Percentiles rank a stretch among this genome's conserved stretches.
Evolutionary conservation across 2,888 invertebrate genomes (phyloP).

Genomic region (Mellilla xanthometata): DNA sequence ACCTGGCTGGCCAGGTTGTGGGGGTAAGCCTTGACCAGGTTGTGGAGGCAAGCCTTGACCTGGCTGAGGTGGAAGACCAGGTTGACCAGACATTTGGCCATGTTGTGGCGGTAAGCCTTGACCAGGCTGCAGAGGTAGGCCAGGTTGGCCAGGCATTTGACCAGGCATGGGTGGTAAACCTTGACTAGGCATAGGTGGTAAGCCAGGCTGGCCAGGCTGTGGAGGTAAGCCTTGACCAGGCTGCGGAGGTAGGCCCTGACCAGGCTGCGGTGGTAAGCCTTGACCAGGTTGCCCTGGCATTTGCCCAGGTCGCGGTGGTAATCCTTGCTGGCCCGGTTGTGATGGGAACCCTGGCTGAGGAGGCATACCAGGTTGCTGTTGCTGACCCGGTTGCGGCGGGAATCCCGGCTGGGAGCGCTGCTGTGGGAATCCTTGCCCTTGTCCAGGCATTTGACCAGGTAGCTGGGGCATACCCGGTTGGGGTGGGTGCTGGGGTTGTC

Average conservation of each 20-base stretch:
- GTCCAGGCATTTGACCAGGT: slow-evolving; percentile 31
- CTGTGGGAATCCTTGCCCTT: slow-evolving; percentile 35
- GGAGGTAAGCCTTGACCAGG: no score
- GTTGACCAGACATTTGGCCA: slow-evolving; percentile 23
- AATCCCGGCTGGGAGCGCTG: slow-evolving; percentile 36
- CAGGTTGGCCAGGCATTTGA: slow-evolving; percentile 36
- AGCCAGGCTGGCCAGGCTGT: slow-evolving; percentile 38
- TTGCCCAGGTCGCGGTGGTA: slow-evolving; percentile 34
- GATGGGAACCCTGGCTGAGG: slow-evolving; percentile 34
- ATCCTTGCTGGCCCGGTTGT: slow-evolving; percentile 38
- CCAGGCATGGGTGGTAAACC: slow-evolving; percentile 38
- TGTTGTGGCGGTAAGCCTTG: slow-evolving; percentile 39
- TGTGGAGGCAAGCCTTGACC: slow-evolving; percentile 36
- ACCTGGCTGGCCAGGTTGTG: slow-evolving; percentile 36
- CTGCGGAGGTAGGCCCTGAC: no score
- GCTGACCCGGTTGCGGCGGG: slow-evolving; percentile 33
- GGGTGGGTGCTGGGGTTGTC: slow-evolving; percentile 31
- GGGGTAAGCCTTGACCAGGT: slow-evolving; percentile 37
- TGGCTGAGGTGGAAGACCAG: slow-evolving; percentile 24
- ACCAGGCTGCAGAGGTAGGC: slow-evolving; percentile 39
- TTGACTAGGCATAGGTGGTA: slow-evolving; percentile 30
- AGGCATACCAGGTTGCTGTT: slow-evolving; percentile 34
- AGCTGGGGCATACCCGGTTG: slow-evolving; percentile 34
- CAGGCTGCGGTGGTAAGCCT: slow-evolving; percentile 34
- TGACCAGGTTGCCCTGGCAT: slow-evolving; percentile 29